A percentile compares a stretch with the other conserved stretches of the same genome.
These are phyloP conservation scores for Menidia beryllina DNA, from an alignment of 2,113 vertebrate species.

Conservation along the genomic window DNA sequence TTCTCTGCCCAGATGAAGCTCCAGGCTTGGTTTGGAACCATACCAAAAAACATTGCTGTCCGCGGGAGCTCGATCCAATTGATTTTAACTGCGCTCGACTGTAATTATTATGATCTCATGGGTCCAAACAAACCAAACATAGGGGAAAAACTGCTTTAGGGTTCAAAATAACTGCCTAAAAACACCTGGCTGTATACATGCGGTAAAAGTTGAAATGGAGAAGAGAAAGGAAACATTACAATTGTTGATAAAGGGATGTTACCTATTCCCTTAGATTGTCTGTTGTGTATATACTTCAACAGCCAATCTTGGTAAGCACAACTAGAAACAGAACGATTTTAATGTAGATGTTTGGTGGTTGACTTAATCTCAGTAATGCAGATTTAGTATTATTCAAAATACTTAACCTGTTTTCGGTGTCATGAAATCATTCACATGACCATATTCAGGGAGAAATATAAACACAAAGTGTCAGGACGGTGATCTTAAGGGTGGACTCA, in stretches of 20 bases:
- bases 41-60: constrained; percentile 32
- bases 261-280: background rate
- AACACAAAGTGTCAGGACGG: no score
- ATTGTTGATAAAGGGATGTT: background rate
- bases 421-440: no score
- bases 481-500: no score
- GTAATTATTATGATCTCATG: constrained; percentile 41
- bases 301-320: background rate
- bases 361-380: background rate
- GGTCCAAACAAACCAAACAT: constrained; percentile 36
- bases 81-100: constrained; percentile 32
- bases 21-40: constrained; percentile 18
- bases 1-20: constrained; percentile 19
- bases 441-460: no score
- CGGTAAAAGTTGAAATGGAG: constrained; percentile 9
- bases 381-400: no score
- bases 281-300: no score
- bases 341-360: background rate
- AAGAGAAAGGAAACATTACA: background rate
- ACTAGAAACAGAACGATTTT: background rate
- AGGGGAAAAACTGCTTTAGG: constrained; percentile 20
- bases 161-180: constrained; percentile 38
- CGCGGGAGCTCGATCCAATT: constrained; percentile 33
- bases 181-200: background rate
- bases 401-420: constrained; percentile 4